phyloP scores from a whole-genome alignment of 2,888 invertebrate genomes.

The Tineola bisselliella region DNA sequence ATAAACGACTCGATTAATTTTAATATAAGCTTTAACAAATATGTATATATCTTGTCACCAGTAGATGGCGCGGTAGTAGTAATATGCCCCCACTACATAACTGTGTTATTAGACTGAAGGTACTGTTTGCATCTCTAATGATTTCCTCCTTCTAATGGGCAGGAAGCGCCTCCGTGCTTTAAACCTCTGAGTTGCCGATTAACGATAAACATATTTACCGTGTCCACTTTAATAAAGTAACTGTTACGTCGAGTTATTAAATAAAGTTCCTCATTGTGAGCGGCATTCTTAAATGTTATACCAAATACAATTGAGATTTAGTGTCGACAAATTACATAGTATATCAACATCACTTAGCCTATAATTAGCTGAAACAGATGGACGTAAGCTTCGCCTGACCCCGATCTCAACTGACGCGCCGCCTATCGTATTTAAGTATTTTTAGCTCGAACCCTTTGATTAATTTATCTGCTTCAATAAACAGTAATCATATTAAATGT shows the following conservation, averaged over 20 bases:
- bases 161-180: slow-evolving; percentile 29
- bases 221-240: too few species aligned
- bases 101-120: slow-evolving; percentile 46
- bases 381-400: slow-evolving; percentile 66
- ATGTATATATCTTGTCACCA: slow-evolving; percentile 43
- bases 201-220: neutral
- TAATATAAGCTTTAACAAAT: slow-evolving; percentile 25
- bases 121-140: slow-evolving; percentile 47
- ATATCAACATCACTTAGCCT: slow-evolving; percentile 31
- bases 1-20: slow-evolving; percentile 6
- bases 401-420: slow-evolving; percentile 56
- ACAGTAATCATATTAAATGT: neutral
- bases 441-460: slow-evolving; percentile 39
- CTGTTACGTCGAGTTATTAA: neutral
- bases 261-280: neutral
- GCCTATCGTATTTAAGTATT: slow-evolving; percentile 40
- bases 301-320: slow-evolving; percentile 41
- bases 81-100: slow-evolving; percentile 36
- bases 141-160: slow-evolving; percentile 46
- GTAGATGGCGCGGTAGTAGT: slow-evolving; percentile 33
- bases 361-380: slow-evolving; percentile 63
- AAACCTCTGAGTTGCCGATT: neutral
- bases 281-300: neutral
- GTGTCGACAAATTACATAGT: slow-evolving; percentile 26
- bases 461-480: neutral